A percentile compares a stretch with the other conserved stretches of the same genome.
These are phyloP conservation scores for Tympanoctomys barrerae DNA, from an alignment of 2,797 vertebrate species.

Conservation along the genomic window DNA sequence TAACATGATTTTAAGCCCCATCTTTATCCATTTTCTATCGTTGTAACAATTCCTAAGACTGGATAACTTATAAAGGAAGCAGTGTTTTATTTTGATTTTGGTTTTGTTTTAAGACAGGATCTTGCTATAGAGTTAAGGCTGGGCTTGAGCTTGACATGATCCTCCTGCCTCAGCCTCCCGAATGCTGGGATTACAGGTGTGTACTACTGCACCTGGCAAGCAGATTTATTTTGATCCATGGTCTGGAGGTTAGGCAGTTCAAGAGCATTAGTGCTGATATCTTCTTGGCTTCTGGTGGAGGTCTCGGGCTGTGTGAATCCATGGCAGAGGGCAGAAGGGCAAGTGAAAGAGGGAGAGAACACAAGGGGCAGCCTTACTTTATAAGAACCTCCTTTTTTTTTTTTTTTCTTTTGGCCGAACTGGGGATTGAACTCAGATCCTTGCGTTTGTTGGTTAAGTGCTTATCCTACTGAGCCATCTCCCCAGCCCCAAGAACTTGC, in stretches of 20 bases:
- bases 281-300: neutral
- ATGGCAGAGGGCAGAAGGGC: neutral
- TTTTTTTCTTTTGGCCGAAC: neutral
- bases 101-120: neutral
- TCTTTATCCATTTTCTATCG: neutral
- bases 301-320: neutral
- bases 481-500: neutral
- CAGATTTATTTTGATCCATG: neutral
- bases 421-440: too few species aligned
- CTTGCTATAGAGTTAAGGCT: neutral
- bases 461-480: too few species aligned
- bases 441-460: too few species aligned
- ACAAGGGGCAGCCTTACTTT: neutral
- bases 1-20: constrained; percentile 14
- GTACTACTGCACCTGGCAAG: neutral
- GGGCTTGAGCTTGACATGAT: neutral
- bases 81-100: neutral
- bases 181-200: neutral
- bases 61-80: neutral
- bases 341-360: neutral
- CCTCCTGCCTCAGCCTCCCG: neutral
- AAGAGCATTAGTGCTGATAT: neutral
- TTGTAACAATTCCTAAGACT: neutral
- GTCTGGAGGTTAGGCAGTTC: neutral
- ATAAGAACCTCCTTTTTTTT: neutral